These are phyloP conservation scores for Panagrolaimus sp. DNA, from an alignment of 1,140 invertebrate species.

Conservation along the genomic window DNA sequence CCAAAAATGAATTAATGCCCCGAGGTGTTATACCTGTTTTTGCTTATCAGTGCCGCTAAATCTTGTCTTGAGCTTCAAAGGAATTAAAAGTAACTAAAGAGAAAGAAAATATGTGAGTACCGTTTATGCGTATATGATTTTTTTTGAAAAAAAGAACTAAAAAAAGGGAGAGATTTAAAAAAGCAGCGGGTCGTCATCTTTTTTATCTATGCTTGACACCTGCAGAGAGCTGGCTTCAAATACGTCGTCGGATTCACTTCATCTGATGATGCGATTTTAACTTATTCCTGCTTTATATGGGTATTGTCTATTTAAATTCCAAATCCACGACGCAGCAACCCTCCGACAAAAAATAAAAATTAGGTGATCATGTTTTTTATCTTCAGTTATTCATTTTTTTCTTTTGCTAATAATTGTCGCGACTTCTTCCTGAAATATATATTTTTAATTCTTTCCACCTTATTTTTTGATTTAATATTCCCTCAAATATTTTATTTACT, in stretches of 20 bases:
- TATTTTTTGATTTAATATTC: not conserved
- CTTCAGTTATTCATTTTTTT: no score
- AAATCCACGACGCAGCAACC: not conserved
- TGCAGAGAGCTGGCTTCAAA: conserved; percentile 3
- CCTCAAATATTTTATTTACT: conserved; percentile 6
- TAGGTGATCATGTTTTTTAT: no score
- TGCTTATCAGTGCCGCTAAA: conserved; percentile 17
- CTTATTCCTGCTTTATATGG: not conserved
- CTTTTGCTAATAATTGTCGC: not conserved
- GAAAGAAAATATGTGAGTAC: no score
- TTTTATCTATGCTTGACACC: not conserved
- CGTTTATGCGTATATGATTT: no score
- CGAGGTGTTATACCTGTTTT: conserved; percentile 15
- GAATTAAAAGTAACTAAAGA: no score
- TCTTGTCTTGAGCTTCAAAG: not conserved
- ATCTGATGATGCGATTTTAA: not conserved
- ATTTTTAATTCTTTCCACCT: not conserved
- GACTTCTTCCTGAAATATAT: not conserved
- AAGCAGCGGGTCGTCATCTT: no score
- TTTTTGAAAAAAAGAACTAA: no score
- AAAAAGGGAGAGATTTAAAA: no score
- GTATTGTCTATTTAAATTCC: not conserved
- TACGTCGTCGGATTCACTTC: not conserved
- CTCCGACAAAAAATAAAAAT: no score
- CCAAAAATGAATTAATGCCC: not conserved